These are phyloP conservation scores for Argyra leucocephala DNA, from an alignment of 2,888 invertebrate species.

Conservation along the genomic window DNA sequence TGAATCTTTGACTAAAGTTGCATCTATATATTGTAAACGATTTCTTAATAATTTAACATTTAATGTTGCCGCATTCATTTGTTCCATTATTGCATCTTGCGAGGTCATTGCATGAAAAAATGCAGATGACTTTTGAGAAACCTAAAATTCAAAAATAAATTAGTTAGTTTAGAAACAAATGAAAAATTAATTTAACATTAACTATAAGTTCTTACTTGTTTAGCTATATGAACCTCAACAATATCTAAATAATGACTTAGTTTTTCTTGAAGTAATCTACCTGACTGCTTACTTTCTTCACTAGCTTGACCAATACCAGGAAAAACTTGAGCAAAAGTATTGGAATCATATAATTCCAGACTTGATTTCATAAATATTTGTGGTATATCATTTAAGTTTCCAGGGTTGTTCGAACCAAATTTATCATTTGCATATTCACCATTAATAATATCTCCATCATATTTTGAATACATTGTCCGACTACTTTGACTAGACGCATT, in stretches of 20 bases:
- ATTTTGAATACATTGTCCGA: slow-evolving; percentile 14
- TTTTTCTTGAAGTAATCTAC: slow-evolving; percentile 73
- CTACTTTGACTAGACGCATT: slow-evolving; percentile 16
- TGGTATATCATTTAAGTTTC: slow-evolving; percentile 60
- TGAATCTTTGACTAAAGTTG: slow-evolving; percentile 68
- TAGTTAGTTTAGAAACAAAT: background rate
- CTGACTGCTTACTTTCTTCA: slow-evolving; percentile 42
- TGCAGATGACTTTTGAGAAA: slow-evolving; percentile 84
- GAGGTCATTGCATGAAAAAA: slow-evolving; percentile 98
- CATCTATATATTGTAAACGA: slow-evolving; percentile 68
- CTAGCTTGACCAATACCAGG: slow-evolving; percentile 50
- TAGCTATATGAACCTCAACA: slow-evolving; percentile 84
- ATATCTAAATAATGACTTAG: slow-evolving; percentile 89
- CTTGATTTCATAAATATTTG: slow-evolving; percentile 73
- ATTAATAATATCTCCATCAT: slow-evolving; percentile 23
- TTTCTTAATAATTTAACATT: slow-evolving; percentile 65
- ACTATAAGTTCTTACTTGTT: slow-evolving; percentile 49
- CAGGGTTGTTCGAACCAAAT: slow-evolving; percentile 25
- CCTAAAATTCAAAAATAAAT: slow-evolving; percentile 38
- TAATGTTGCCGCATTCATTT: slow-evolving; percentile 73
- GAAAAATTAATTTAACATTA: background rate
- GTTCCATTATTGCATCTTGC: slow-evolving; percentile 93
- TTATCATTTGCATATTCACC: slow-evolving; percentile 18
- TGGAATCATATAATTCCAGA: slow-evolving; percentile 68
- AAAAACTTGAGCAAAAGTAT: slow-evolving; percentile 78